Conservation (phyloP, 1,140 invertebrate genomes). For the Schlechtendalia chinensis region DNA sequence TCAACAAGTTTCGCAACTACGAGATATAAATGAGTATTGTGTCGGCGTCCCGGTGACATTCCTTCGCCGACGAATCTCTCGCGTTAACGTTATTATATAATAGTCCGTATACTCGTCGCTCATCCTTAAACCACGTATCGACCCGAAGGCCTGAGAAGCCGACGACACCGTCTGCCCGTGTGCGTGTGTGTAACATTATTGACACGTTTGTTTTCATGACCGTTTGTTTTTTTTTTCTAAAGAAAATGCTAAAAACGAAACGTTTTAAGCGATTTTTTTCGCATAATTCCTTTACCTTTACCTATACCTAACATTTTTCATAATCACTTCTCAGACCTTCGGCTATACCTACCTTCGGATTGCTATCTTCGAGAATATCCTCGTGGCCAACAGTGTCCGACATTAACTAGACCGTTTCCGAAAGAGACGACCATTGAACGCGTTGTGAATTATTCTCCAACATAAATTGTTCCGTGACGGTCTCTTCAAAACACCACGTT, state of each 20-base stretch:
- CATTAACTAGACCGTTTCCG: too few species aligned
- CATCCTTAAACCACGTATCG: neutral
- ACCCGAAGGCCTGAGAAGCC: slow-evolving; percentile 8
- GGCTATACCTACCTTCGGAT: slow-evolving; percentile 1
- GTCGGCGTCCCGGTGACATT: neutral
- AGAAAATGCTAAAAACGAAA: slow-evolving; percentile 8
- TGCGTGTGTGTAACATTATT: neutral
- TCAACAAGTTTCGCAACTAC: slow-evolving; percentile 90
- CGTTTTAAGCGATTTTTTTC: neutral
- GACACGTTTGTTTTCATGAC: neutral
- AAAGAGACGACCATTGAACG: too few species aligned
- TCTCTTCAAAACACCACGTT: too few species aligned
- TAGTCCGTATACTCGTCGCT: neutral
- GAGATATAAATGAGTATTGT: slow-evolving; percentile 80
- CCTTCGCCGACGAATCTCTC: neutral
- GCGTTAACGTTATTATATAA: neutral
- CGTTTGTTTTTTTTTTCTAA: slow-evolving; percentile 11
- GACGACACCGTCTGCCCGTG: neutral
- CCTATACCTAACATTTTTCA: neutral
- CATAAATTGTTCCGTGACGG: too few species aligned
- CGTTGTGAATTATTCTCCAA: too few species aligned
- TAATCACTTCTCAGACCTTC: slow-evolving; percentile 35
- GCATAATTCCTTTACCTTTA: too few species aligned
- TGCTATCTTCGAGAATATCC: neutral
- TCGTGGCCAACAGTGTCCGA: neutral